Base-by-base conservation (phyloP, 2,113 vertebrate genomes). In the Maccullochella peelii region DNA sequence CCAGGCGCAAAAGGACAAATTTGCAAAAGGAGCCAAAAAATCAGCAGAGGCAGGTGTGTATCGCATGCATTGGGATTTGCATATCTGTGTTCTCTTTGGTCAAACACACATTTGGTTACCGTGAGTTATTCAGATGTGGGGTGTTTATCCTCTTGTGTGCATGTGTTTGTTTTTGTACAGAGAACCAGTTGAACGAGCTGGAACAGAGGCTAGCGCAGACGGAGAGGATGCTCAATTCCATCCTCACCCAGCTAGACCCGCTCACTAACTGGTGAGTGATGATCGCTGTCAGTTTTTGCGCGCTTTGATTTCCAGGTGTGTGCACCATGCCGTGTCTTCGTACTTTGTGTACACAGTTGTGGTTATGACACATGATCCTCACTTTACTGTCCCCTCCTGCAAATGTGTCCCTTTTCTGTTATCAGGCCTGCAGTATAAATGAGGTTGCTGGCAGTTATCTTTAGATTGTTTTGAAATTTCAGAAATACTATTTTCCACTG, bases 181-280 rank as follows among this genome's bases (percentile, higher is more conserved):
- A 98, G 83, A 96, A 94, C 89, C 97, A 98, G 86, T 92, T 98
- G 88, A 95, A 97, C 65, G 96, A 97, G 89, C 84, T 98, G 86
- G 97, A 98, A 86, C 96, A 95, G 81, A 94, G 97, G 77, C 92
- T 98, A 23, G 95, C 95, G 1, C 97, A 97, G 62, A 98, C 97
- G 0, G 97, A 98, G 87, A 95, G 95, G 93, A 98, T 98, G 97
- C 93, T 98, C 36, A 97, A 97, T 90, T 97, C 97, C 77, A 96
- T 98, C 88, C 93, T 98, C 78, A 97, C 96, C 33, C 97, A 98
- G 79, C 91, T 98, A 83, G 97, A 98, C 90, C 97, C 97, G 10
- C 93, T 98, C 61, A 97, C 97, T 38, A 97, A 96, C 92, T 98
- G 97, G 97, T 97, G 86, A 96, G 95, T 70, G 33, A 9, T 8